Evolutionary conservation across 2,888 invertebrate species (phyloP), one percentile per base, ranked within the genome.

Genomic region (Pharmacophagus antenor): DNA sequence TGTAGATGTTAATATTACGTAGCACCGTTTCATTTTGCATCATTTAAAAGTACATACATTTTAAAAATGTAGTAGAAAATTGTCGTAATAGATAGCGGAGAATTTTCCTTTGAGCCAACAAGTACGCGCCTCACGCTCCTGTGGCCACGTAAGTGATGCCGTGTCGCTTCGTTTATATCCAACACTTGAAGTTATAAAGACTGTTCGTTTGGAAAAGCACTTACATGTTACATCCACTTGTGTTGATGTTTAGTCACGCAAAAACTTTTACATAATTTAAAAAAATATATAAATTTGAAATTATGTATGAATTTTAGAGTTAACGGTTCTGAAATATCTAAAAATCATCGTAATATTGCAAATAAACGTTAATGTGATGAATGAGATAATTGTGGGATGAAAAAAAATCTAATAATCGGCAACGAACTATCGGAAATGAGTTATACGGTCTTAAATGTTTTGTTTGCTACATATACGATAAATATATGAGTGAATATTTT

Each of bases 161-260:
- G 48, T 49, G 25, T 25, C 46, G 58, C 37, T 47, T 52, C 46
- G 51, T 52, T 58, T 58, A 44, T 49, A 49, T 17, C 48, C 25
- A 49, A 50, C 55, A 55, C 55, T 60, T 46, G 44, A 60, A 60
- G 25, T 55, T 55, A 60, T 50, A 55, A 55, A 60, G 55, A 55
- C 54, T 54, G 59, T 59, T 60, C 51, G 55, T 60, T 60, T 55
- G 44, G 55, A 60, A 60, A 59, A 59, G 56, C 42, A 12, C 31
- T 31, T 31, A 31, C 31, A 47, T 55, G 46, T 12, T 42, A 53
- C 23, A 42, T 54, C 18, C 20, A 55, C 47, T 22, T 10, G n/a
- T 37, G 22, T 46, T 47, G 10, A 6, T 47, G 21, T n/a, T 47
- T 22, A n/a, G 23, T 3, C 42, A 17, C 4, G 15, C 10, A 2